Conservation (phyloP, 2,797 vertebrate species). For the Microctenopoma steveboyesi region DNA sequence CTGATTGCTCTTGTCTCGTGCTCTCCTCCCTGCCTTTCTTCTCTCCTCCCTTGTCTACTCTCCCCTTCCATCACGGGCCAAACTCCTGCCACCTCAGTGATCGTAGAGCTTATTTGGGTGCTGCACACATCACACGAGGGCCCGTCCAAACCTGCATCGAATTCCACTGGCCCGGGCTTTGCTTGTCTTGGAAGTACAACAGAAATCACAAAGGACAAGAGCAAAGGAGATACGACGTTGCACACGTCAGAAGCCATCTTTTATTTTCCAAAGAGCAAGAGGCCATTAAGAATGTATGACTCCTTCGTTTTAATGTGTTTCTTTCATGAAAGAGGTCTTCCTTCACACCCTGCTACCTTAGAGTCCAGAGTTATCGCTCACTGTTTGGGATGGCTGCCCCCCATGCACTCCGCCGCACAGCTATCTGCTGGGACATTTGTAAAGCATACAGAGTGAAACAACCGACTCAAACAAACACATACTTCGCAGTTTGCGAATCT, state of each 20-base stretch:
- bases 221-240: conserved; percentile 76
- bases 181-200: conserved; percentile 81
- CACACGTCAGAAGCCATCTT: conserved; percentile 63
- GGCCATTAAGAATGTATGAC: conserved; percentile 64
- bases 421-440: conserved; percentile 48
- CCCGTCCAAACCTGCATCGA: conserved; percentile 41
- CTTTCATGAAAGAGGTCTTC: conserved; percentile 46
- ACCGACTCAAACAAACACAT: conserved; percentile 59
- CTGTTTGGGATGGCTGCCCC: conserved; percentile 26
- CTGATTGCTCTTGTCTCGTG: conserved; percentile 29
- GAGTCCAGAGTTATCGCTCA: conserved; percentile 30
- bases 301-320: conserved; percentile 39
- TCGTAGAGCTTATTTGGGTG: conserved; percentile 58
- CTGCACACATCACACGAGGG: conserved; percentile 50
- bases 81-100: conserved; percentile 57
- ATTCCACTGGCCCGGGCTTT: conserved; percentile 73
- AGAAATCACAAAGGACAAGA: conserved; percentile 73
- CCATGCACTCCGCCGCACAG: conserved; percentile 10
- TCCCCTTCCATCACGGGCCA: conserved; percentile 25
- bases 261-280: conserved; percentile 57
- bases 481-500: conserved; percentile 78
- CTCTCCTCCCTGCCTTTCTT: conserved; percentile 5
- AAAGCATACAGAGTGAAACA: conserved; percentile 27
- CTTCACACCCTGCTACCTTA: conserved; percentile 30
- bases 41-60: conserved; percentile 20